Percentiles rank a stretch among this genome's conserved stretches.
These are phyloP conservation scores for Eurois occulta DNA, from an alignment of 2,888 invertebrate species.

Conservation along the genomic window DNA sequence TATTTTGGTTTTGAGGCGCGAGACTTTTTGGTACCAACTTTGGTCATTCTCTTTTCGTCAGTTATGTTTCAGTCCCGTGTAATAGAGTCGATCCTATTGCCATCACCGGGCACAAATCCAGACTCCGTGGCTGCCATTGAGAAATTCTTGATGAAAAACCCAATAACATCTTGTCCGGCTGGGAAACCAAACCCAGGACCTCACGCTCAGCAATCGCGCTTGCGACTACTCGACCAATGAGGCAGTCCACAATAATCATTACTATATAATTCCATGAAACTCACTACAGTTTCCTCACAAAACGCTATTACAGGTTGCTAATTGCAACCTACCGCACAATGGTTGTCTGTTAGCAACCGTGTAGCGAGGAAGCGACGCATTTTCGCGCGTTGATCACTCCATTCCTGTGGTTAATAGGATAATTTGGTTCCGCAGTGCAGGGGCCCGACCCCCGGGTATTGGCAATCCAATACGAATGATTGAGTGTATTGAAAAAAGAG, in stretches of 20 bases:
- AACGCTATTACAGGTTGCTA: constrained; percentile 31
- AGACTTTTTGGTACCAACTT: too few species aligned
- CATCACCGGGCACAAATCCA: too few species aligned
- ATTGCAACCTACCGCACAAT: constrained; percentile 53
- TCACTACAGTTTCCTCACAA: constrained; percentile 5
- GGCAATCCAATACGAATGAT: constrained; percentile 80
- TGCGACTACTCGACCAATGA: not conserved
- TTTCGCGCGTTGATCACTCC: constrained; percentile 87
- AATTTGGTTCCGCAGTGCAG: constrained; percentile 83
- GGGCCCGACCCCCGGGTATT: constrained; percentile 86
- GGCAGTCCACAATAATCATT: not conserved
- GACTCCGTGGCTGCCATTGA: too few species aligned
- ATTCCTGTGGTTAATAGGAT: constrained; percentile 87
- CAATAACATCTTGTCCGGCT: too few species aligned
- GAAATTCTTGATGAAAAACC: too few species aligned
- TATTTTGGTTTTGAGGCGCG: too few species aligned
- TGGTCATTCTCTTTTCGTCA: too few species aligned
- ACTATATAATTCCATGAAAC: constrained; percentile 11
- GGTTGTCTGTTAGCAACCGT: constrained; percentile 73
- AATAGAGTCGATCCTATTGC: too few species aligned
- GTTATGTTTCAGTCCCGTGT: too few species aligned
- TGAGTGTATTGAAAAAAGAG: constrained; percentile 70
- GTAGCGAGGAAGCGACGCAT: constrained; percentile 83
- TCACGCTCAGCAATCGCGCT: too few species aligned
- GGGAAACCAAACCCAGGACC: too few species aligned